A percentile compares a stretch with the other conserved stretches of the same genome.
phyloP scores from a whole-genome alignment of 1,140 invertebrate genomes.

The Colletes latitarsis region DNA sequence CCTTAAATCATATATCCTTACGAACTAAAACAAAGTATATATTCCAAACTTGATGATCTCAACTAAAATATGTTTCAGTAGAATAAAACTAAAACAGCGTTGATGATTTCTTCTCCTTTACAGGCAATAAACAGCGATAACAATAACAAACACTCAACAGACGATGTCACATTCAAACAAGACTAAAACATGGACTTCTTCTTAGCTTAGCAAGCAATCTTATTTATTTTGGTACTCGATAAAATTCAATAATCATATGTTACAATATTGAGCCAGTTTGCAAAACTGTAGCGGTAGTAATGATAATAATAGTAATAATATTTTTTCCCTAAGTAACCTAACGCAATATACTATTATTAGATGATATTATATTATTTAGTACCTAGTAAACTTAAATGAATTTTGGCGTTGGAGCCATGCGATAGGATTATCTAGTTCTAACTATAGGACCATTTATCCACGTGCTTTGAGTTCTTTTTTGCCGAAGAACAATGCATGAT shows the following conservation, averaged over 20 bases:
- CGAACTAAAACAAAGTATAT: slow-evolving; percentile 22
- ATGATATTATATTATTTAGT: slow-evolving; percentile 77
- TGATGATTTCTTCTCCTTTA: slow-evolving; percentile 40
- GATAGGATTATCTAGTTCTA: slow-evolving; percentile 55
- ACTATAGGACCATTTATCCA: slow-evolving; percentile 47
- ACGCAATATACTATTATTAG: slow-evolving; percentile 74
- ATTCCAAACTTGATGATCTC: not conserved
- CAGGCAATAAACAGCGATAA: slow-evolving; percentile 69
- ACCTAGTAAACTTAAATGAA: slow-evolving; percentile 77
- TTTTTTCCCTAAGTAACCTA: slow-evolving; percentile 77
- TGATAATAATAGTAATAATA: slow-evolving; percentile 72
- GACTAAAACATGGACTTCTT: slow-evolving; percentile 41
- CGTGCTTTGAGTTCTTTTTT: slow-evolving; percentile 13
- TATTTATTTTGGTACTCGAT: slow-evolving; percentile 79
- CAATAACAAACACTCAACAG: slow-evolving; percentile 71
- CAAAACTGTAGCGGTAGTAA: slow-evolving; percentile 75
- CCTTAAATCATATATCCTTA: slow-evolving; percentile 61
- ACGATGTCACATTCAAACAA: slow-evolving; percentile 52
- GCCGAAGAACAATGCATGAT: slow-evolving; percentile 30
- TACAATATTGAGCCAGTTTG: slow-evolving; percentile 79
- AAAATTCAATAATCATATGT: slow-evolving; percentile 76
- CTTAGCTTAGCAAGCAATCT: slow-evolving; percentile 77
- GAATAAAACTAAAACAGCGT: slow-evolving; percentile 54
- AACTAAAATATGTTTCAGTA: slow-evolving; percentile 21
- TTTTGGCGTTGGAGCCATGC: slow-evolving; percentile 57